phyloP scores from a whole-genome alignment of 2,888 invertebrate genomes.

The Xestia c-nigrum region DNA sequence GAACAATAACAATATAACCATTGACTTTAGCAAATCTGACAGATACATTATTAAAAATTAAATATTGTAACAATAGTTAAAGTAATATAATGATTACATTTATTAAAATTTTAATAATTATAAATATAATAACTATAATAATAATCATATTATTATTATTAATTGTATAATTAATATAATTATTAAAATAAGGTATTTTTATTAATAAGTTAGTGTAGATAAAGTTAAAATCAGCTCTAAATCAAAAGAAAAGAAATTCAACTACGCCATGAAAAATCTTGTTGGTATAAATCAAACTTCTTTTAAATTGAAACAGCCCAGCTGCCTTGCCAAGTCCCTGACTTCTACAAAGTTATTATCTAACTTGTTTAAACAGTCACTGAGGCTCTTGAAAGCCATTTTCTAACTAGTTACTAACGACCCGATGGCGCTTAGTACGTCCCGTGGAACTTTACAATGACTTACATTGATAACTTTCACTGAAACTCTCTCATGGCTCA shows the following conservation, averaged over 20 bases:
- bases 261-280: not conserved
- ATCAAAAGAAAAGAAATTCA: not conserved
- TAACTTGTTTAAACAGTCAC: conserved; percentile 38
- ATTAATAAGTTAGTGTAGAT: no score
- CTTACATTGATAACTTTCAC: conserved; percentile 38
- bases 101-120: no score
- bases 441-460: conserved; percentile 29
- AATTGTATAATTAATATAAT: no score
- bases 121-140: no score
- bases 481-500: not conserved
- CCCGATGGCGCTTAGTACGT: conserved; percentile 28
- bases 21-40: no score
- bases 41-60: no score
- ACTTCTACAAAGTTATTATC: conserved; percentile 36
- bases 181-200: no score
- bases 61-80: no score
- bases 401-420: conserved; percentile 50
- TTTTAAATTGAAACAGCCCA: conserved; percentile 10
- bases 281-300: conserved; percentile 12
- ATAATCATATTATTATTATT: no score
- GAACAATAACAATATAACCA: no score
- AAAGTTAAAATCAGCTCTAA: not conserved
- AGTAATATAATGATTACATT: no score
- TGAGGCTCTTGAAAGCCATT: conserved; percentile 41
- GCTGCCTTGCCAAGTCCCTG: conserved; percentile 25